Evolutionary conservation across 2,797 vertebrate genomes (phyloP), one percentile per base, ranked within the genome.

Genomic region (Coranthus polyacanthus): DNA sequence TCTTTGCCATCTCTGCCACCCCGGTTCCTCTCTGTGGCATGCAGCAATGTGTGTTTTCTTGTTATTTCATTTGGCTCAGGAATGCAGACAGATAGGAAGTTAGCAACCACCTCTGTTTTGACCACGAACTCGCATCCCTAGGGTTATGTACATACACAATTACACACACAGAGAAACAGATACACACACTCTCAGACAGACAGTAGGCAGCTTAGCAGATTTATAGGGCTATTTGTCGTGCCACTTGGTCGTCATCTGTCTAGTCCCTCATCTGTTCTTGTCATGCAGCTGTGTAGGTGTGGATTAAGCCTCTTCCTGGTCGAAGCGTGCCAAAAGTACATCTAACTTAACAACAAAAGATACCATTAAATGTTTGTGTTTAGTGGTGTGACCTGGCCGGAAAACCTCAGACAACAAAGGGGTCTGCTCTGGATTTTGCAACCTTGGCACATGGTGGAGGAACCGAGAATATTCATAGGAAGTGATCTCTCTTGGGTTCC

Each of bases 171-270:
- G 21, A 51, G 46, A 12, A 16, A 18, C 52, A n/a, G 44, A 36
- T 21, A 57, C 45, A 20, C 39, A 43, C 52, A 26, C 56, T 61
- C 38, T 13, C 47, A 55, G 16, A 15, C 62, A 74, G 42, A 45
- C 75, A 65, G 54, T 26, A 22, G 60, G 78, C 56, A 51, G 70
- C 54, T 37, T 1, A 0, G 29, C 41, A 62, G 50, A 91, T 92
- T 92, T 92, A 93, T 83, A 46, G 79, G 68, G 66, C 79, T 86
- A 68, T 89, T 90, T 87, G 83, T 86, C 6, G 52, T 72, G 45
- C 66, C 79, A 79, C 68, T 81, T 47, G 42, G 63, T 55, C 10
- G 39, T 32, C 29, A 9, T 52, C 75, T 81, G 82, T 74, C 70
- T 78, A 4, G 42, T 68, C 59, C n/a, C 54, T 86, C 77, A 49